Conservation (phyloP, 2,113 vertebrate genomes). For the Triplophysa dalaica region DNA sequence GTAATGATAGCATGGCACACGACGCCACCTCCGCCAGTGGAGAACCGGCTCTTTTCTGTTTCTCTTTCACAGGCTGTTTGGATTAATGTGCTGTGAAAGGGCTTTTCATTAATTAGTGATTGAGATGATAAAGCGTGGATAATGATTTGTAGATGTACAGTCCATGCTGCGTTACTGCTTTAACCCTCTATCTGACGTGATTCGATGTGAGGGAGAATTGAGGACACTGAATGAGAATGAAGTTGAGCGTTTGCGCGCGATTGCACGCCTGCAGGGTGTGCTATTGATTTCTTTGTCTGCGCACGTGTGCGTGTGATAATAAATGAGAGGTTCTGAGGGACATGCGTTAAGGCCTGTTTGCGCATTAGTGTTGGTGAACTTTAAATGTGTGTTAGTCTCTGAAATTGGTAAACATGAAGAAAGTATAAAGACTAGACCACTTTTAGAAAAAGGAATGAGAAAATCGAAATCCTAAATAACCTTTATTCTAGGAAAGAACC, state of each 20-base stretch:
- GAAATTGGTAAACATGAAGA: too few relatives aligned
- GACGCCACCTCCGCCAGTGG: neutral
- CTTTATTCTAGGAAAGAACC: neutral
- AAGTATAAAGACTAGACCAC: too few relatives aligned
- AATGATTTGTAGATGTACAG: slow-evolving; percentile 36
- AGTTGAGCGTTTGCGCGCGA: slow-evolving; percentile 15
- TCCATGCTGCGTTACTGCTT: slow-evolving; percentile 6
- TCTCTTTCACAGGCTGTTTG: neutral
- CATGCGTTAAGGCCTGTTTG: neutral
- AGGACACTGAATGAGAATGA: neutral
- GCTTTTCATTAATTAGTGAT: slow-evolving; percentile 43
- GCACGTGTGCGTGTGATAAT: neutral
- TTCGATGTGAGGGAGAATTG: neutral
- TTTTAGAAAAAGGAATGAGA: too few relatives aligned
- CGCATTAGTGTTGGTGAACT: neutral
- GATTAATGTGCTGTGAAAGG: slow-evolving; percentile 34
- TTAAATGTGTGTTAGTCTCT: neutral
- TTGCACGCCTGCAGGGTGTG: slow-evolving; percentile 4
- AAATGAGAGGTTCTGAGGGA: slow-evolving; percentile 22
- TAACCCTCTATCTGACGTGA: slow-evolving; percentile 22
- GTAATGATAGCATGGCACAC: neutral
- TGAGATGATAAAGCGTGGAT: slow-evolving; percentile 17
- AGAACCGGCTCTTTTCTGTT: neutral
- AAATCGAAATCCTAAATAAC: too few relatives aligned
- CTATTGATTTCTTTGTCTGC: slow-evolving; percentile 33